Conservation (phyloP, 2,797 vertebrate species). For the Acanthurus leucopareius region DNA sequence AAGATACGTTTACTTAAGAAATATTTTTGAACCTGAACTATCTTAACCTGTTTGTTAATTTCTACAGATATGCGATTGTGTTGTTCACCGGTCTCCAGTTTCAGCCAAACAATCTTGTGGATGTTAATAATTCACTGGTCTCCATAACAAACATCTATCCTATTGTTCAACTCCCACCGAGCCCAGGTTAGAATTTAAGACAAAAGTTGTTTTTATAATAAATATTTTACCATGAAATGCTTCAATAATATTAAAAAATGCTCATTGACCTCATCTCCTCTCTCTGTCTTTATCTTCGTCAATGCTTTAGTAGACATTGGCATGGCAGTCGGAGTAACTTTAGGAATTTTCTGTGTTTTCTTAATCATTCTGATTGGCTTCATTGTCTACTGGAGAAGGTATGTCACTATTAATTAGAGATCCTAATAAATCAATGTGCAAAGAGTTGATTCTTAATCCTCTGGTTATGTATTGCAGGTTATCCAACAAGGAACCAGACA, state of each 20-base stretch:
- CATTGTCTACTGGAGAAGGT: conserved; percentile 83
- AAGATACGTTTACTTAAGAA: background rate
- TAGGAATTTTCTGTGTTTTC: conserved; percentile 71
- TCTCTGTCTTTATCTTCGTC: background rate
- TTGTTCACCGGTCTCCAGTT: conserved; percentile 72
- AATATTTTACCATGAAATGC: background rate
- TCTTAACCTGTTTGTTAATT: conserved; percentile 29
- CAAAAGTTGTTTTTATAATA: background rate
- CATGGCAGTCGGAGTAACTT: conserved; percentile 51
- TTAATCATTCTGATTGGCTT: conserved; percentile 66
- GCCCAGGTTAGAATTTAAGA: conserved; percentile 67
- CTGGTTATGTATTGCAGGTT: conserved; percentile 53
- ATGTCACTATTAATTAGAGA: background rate
- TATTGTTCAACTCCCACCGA: accelerated
- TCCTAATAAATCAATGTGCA: background rate
- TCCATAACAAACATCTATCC: background rate
- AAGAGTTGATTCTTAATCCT: background rate
- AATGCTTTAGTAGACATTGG: conserved; percentile 35
- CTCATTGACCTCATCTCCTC: background rate
- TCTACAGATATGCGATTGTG: conserved; percentile 76
- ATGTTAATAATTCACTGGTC: background rate
- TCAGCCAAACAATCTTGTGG: background rate
- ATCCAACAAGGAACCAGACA: conserved; percentile 73
- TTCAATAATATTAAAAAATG: background rate
- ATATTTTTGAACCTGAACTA: background rate